These are phyloP conservation scores for Pterophyllum scalare DNA, from an alignment of 2,113 vertebrate genomes.

Conservation along the genomic window DNA sequence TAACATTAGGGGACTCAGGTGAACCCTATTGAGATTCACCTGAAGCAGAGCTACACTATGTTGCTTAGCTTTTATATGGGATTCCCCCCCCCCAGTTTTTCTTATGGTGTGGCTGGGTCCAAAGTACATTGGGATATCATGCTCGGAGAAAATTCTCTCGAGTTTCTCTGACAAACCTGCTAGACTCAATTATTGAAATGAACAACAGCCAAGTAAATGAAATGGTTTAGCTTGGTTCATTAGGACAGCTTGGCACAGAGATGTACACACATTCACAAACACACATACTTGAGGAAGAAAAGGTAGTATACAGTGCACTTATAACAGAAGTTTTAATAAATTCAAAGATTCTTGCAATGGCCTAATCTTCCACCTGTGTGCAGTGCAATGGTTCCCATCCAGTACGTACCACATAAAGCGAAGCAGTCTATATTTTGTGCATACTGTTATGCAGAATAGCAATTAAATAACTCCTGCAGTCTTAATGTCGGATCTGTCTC, in stretches of 20 bases:
- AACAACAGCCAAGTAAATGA: conserved; percentile 36
- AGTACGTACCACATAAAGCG: neutral
- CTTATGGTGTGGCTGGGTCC: too few relatives aligned
- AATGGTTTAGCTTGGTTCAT: conserved; percentile 26
- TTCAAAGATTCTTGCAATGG: neutral
- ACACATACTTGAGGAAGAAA: neutral
- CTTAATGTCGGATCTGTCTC: neutral
- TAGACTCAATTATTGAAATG: neutral
- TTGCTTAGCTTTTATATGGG: too few relatives aligned
- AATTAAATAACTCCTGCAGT: neutral
- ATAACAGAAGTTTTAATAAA: neutral
- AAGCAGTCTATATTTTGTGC: neutral
- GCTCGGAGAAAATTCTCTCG: too few relatives aligned
- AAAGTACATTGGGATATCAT: too few relatives aligned
- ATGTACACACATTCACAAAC: neutral
- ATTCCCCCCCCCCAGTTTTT: too few relatives aligned
- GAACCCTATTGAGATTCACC: too few relatives aligned
- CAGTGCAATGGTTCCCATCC: neutral
- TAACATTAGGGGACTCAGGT: too few relatives aligned
- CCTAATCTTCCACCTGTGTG: neutral
- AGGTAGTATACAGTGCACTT: neutral
- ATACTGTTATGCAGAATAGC: neutral
- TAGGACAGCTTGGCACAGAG: neutral
- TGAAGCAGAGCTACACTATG: too few relatives aligned
- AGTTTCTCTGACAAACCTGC: too few relatives aligned